These are phyloP conservation scores for Micrastur ruficollis DNA, from an alignment of 2,797 vertebrate species.

Conservation along the genomic window DNA sequence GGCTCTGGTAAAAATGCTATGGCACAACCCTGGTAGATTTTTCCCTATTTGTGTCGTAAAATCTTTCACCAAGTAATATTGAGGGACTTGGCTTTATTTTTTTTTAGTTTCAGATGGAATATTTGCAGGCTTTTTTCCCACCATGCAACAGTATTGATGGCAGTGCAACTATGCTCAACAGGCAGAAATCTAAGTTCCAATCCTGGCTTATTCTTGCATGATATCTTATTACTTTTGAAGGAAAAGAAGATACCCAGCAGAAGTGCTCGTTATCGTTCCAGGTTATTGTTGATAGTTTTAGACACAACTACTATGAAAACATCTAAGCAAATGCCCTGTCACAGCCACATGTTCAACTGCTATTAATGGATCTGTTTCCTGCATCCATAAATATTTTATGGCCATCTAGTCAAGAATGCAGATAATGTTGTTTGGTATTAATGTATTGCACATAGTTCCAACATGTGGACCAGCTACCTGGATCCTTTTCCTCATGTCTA, in stretches of 20 bases:
- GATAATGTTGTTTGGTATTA: background rate
- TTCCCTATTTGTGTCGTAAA: background rate
- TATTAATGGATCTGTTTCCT: background rate
- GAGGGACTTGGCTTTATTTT: background rate
- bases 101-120: background rate
- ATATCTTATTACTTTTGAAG: background rate
- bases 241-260: background rate
- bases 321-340: background rate
- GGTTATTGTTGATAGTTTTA: background rate
- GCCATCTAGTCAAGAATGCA: background rate
- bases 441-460: background rate
- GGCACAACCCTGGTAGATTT: background rate
- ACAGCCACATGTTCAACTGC: background rate
- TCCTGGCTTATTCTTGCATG: background rate
- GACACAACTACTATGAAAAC: background rate
- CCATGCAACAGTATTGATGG: background rate
- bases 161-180: background rate
- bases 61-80: background rate
- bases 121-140: background rate
- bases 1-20: background rate
- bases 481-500: background rate
- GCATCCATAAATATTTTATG: background rate
- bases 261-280: background rate
- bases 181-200: background rate
- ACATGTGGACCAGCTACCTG: background rate